Conservation (phyloP, 2,113 vertebrate genomes). For the Quiscalus mexicanus region DNA sequence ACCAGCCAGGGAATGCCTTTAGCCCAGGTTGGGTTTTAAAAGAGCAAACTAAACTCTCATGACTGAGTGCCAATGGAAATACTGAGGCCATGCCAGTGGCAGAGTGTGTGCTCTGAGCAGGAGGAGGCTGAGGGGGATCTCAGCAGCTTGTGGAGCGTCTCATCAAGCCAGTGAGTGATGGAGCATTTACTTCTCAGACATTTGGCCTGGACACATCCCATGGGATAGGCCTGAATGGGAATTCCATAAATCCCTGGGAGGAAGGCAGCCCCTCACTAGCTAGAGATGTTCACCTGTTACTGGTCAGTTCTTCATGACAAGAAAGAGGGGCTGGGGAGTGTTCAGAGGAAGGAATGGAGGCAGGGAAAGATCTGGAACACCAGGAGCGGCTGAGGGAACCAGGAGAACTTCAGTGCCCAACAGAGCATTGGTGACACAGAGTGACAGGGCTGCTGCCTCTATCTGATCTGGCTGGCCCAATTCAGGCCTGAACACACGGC, state of each 20-base stretch:
- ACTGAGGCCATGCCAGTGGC: not conserved
- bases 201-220: not conserved
- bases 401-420: not conserved
- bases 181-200: rapidly evolving
- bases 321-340: not conserved
- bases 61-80: not conserved
- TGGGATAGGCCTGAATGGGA: rapidly evolving
- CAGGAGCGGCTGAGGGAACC: not conserved
- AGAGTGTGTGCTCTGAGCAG: not conserved
- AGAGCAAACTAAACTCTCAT: not conserved
- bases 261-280: not conserved
- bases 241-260: not conserved
- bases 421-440: not conserved
- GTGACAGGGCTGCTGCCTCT: not conserved
- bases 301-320: not conserved
- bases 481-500: not conserved
- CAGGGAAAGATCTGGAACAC: not conserved
- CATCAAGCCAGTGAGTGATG: rapidly evolving
- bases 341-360: not conserved
- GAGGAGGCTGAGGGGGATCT: not conserved
- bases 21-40: not conserved
- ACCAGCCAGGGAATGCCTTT: not conserved
- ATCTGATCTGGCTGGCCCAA: rapidly evolving
- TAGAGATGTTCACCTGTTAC: not conserved
- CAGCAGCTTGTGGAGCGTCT: not conserved